Evolutionary conservation across 2,888 invertebrate genomes (phyloP).

Genomic region (Gibbula magus): DNA sequence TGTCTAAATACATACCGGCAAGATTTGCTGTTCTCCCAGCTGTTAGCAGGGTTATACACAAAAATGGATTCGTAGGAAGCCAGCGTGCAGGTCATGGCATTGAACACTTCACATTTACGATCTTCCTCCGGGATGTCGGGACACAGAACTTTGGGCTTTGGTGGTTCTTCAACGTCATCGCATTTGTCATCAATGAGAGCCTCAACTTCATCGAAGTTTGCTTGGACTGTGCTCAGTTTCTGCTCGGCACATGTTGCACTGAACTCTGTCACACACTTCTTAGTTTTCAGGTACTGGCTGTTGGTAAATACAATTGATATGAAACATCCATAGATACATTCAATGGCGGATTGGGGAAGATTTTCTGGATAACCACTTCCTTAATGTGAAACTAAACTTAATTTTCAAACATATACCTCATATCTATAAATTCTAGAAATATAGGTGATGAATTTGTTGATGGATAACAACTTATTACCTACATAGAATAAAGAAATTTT

Average conservation of each 20-base stretch:
- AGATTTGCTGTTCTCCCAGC: constrained; percentile 26
- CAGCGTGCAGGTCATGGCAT: constrained; percentile 30
- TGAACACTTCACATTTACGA: constrained; percentile 33
- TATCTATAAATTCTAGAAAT: too few species aligned
- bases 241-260: background rate
- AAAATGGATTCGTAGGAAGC: constrained; percentile 30
- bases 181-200: constrained; percentile 23
- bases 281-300: constrained; percentile 17
- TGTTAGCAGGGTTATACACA: constrained; percentile 17
- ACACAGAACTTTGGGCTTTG: constrained; percentile 29
- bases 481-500: too few species aligned
- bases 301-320: too few species aligned
- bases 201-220: background rate
- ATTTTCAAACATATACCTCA: too few species aligned
- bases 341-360: too few species aligned
- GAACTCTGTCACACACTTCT: constrained; percentile 8
- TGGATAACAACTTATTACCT: too few species aligned
- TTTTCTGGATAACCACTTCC: too few species aligned
- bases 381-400: too few species aligned
- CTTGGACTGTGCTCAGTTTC: background rate
- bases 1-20: constrained; percentile 35
- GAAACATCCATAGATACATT: too few species aligned
- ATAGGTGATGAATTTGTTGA: too few species aligned
- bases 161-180: constrained; percentile 26
- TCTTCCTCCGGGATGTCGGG: constrained; percentile 31